phyloP scores from a whole-genome alignment of 2,888 invertebrate genomes.

The Mantis religiosa region DNA sequence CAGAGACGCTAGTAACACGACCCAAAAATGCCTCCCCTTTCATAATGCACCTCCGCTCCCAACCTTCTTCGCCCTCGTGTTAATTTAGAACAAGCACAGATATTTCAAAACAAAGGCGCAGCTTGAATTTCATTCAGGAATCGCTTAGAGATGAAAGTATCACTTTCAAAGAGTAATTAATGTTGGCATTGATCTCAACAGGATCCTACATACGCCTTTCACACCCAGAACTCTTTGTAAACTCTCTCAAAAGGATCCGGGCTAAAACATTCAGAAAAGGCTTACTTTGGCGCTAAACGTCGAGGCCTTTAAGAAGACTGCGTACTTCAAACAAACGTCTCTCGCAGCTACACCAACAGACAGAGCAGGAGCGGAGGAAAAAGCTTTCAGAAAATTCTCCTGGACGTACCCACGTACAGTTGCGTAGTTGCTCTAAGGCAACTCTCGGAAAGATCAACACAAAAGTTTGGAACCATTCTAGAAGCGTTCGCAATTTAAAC shows the following conservation, averaged over 20 bases:
- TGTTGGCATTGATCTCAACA: neutral
- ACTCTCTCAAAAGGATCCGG: neutral
- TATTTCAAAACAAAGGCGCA: neutral
- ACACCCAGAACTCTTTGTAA: neutral
- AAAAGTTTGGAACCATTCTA: neutral
- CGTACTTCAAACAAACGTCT: neutral
- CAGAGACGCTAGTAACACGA: too few relatives aligned
- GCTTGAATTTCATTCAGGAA: neutral
- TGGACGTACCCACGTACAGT: neutral
- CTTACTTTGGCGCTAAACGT: neutral
- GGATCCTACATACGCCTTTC: neutral
- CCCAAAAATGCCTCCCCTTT: too few relatives aligned
- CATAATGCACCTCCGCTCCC: neutral
- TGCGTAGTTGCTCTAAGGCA: neutral
- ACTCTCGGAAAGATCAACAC: neutral
- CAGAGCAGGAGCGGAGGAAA: neutral
- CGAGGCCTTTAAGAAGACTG: neutral
- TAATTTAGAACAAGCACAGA: neutral
- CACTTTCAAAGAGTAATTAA: neutral
- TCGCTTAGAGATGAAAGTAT: neutral
- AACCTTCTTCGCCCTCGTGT: neutral
- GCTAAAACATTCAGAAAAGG: neutral
- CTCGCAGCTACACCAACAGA: neutral
- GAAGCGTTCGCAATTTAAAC: neutral
- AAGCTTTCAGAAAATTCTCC: neutral